Conservation (phyloP, 2,888 invertebrate species). For the Acrocyrtus sp. region DNA sequence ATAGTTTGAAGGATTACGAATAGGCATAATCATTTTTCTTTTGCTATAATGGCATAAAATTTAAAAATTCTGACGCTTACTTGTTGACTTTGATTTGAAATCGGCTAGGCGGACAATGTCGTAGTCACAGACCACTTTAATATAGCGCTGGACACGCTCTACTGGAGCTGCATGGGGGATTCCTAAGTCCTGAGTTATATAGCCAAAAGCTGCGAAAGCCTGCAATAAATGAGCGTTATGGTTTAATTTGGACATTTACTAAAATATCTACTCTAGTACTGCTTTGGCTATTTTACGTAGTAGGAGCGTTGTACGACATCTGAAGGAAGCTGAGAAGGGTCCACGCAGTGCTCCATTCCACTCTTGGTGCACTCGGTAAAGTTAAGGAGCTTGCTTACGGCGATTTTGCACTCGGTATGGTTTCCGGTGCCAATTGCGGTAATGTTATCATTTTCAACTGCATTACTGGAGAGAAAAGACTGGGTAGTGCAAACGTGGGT, state of each 20-base stretch:
- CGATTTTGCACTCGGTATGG: conserved; percentile 50
- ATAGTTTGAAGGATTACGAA: neutral
- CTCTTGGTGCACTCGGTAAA: conserved; percentile 52
- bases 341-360: conserved; percentile 61
- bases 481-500: too few species aligned
- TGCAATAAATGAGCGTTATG: conserved; percentile 61
- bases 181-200: conserved; percentile 66
- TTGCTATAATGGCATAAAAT: too few species aligned
- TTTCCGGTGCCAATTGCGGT: conserved; percentile 63
- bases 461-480: too few species aligned
- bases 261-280: neutral
- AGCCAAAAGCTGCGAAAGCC: conserved; percentile 69
- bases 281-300: conserved; percentile 66
- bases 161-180: conserved; percentile 63
- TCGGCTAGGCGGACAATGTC: neutral
- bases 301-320: conserved; percentile 55
- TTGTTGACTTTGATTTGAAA: conserved; percentile 25
- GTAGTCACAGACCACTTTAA: conserved; percentile 33
- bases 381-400: conserved; percentile 54
- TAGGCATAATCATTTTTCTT: neutral
- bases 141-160: neutral
- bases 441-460: too few species aligned
- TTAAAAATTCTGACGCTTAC: too few species aligned
- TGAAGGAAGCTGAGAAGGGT: conserved; percentile 41
- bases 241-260: neutral